Percentiles rank a stretch among this genome's conserved stretches.
phyloP scores from a whole-genome alignment of 2,797 vertebrate genomes.

The Choloepus didactylus region DNA sequence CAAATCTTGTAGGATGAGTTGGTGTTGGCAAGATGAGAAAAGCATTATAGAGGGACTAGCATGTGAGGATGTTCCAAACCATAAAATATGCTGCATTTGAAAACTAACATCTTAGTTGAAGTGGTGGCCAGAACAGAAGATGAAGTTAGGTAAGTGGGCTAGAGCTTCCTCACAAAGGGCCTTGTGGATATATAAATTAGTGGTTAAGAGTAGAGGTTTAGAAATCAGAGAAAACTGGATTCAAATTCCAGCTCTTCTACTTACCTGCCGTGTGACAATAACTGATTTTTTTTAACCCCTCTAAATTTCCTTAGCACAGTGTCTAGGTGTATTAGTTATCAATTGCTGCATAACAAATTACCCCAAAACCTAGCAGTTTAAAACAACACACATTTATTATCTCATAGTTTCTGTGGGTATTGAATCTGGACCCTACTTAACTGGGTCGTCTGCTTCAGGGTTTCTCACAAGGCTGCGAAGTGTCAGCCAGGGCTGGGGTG shows the following conservation, averaged over 20 bases:
- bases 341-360: conserved; percentile 8
- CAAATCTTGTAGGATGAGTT: background rate
- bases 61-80: background rate
- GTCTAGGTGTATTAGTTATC: conserved; percentile 3
- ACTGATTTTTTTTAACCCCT: background rate
- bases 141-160: background rate
- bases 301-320: conserved; percentile 2
- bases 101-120: background rate
- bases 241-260: conserved; percentile 27
- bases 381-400: conserved; percentile 5
- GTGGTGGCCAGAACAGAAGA: background rate
- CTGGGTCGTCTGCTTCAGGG: background rate
- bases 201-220: conserved; percentile 6
- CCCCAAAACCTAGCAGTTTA: background rate
- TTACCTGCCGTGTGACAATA: background rate
- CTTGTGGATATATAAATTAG: background rate
- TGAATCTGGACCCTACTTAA: background rate
- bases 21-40: background rate
- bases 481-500: background rate
- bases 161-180: background rate
- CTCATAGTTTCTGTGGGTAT: background rate
- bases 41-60: background rate
- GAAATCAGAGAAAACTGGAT: conserved; percentile 42
- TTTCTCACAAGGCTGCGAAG: background rate
- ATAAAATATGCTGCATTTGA: background rate